These are phyloP conservation scores for Aepyceros melampus DNA, from an alignment of 2,113 vertebrate genomes.

Conservation along the genomic window DNA sequence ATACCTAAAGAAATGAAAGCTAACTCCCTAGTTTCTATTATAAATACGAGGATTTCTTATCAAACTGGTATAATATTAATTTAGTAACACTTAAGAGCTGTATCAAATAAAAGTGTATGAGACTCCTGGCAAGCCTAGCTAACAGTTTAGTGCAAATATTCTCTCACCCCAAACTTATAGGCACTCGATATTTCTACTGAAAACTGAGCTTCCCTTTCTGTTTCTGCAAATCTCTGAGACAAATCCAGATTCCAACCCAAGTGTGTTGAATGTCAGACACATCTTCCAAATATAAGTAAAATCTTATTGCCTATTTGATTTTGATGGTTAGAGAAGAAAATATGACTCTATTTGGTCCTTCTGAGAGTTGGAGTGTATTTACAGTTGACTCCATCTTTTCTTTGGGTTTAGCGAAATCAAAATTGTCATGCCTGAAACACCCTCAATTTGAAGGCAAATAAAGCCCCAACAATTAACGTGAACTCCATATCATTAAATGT, in stretches of 20 bases:
- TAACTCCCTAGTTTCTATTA: neutral
- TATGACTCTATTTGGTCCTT: neutral
- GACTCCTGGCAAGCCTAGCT: neutral
- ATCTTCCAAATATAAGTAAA: neutral
- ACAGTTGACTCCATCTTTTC: neutral
- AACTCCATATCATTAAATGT: neutral
- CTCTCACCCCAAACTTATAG: neutral
- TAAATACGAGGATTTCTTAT: neutral
- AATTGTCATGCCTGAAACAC: neutral
- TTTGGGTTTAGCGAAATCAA: neutral
- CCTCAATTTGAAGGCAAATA: neutral
- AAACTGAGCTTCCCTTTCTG: neutral
- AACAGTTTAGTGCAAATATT: neutral
- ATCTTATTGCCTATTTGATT: neutral
- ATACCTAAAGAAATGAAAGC: neutral
- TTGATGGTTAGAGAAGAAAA: neutral
- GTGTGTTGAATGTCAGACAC: neutral
- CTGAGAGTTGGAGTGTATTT: neutral
- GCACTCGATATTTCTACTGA: neutral
- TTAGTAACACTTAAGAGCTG: neutral
- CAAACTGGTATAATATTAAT: neutral
- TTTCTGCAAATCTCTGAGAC: neutral
- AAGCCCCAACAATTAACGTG: neutral
- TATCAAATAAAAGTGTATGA: neutral
- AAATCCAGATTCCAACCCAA: neutral